phyloP scores from a whole-genome alignment of 2,113 vertebrate species.

The Capra hircus region DNA sequence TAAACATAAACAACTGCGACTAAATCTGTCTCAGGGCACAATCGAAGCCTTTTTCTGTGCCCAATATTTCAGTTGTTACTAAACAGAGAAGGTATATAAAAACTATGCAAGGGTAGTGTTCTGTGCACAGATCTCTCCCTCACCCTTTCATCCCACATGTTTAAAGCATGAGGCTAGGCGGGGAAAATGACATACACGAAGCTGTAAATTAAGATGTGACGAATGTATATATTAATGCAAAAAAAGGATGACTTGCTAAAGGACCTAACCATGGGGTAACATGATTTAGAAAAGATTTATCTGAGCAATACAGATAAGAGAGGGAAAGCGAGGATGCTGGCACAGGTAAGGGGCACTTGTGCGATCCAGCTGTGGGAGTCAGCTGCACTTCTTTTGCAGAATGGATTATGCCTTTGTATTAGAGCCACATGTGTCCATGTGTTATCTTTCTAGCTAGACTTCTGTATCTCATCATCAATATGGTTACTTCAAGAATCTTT shows the following conservation, averaged over 20 bases:
- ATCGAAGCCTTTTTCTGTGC: not conserved
- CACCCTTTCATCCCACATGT: not conserved
- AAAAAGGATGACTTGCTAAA: not conserved
- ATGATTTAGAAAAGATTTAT: not conserved
- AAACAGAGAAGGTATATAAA: not conserved
- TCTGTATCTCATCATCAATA: not conserved
- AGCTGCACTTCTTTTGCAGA: not conserved
- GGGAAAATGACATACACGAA: not conserved
- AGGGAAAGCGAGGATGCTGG: not conserved
- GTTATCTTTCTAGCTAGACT: not conserved
- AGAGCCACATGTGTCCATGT: not conserved
- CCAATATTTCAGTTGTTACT: not conserved
- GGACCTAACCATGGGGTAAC: not conserved
- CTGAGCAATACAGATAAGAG: not conserved
- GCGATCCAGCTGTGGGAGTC: not conserved
- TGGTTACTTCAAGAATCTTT: not conserved
- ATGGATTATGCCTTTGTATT: not conserved
- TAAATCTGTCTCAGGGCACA: not conserved
- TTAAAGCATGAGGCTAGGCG: not conserved
- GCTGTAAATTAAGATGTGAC: not conserved
- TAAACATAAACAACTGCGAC: not conserved
- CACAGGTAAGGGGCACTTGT: not conserved
- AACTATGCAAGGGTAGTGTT: too few species aligned
- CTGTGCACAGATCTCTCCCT: rapidly evolving
- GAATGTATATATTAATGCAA: not conserved